Evolutionary conservation across 2,888 invertebrate genomes (phyloP).

Genomic region (Phortica okadai): DNA sequence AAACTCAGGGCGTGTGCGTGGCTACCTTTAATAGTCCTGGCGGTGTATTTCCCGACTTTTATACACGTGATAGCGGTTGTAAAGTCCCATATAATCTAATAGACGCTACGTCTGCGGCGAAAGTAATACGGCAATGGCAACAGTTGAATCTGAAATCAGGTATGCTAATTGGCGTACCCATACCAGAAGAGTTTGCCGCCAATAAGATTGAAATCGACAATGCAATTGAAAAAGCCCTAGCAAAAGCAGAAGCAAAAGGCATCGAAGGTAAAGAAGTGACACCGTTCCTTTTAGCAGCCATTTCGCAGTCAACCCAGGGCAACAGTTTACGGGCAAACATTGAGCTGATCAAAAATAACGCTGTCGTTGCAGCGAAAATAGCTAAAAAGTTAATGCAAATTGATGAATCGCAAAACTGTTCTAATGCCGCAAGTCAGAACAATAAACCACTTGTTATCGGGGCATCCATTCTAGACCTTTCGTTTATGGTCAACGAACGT

Average conservation of each 20-base stretch:
- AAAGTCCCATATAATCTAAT: slow-evolving; percentile 84
- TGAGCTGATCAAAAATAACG: slow-evolving; percentile 95
- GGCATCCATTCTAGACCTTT: slow-evolving; percentile 86
- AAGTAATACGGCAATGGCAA: slow-evolving; percentile 80
- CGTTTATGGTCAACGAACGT: slow-evolving; percentile 80
- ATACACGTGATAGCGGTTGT: slow-evolving; percentile 85
- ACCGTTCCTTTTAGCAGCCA: slow-evolving; percentile 89
- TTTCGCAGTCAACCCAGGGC: slow-evolving; percentile 88
- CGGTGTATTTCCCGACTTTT: slow-evolving; percentile 94
- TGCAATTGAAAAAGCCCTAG: slow-evolving; percentile 84
- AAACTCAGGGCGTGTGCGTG: slow-evolving; percentile 96
- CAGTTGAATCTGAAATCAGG: slow-evolving; percentile 82
- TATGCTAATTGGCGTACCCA: slow-evolving; percentile 92
- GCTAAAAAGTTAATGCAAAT: slow-evolving; percentile 79
- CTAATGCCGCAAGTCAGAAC: neutral
- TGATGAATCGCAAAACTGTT: no score
- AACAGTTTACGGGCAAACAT: slow-evolving; percentile 91
- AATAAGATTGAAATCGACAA: slow-evolving; percentile 79
- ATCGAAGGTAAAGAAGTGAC: slow-evolving; percentile 93
- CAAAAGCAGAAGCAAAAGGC: slow-evolving; percentile 79
- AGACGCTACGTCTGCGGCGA: slow-evolving; percentile 83
- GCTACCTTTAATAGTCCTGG: slow-evolving; percentile 83
- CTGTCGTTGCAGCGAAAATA: slow-evolving; percentile 87
- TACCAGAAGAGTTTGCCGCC: slow-evolving; percentile 84
- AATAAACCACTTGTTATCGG: slow-evolving; percentile 82